Percentiles rank a stretch among this genome's conserved stretches.
Conservation (phyloP, 1,140 invertebrate genomes). For the Prorops nasuta region DNA sequence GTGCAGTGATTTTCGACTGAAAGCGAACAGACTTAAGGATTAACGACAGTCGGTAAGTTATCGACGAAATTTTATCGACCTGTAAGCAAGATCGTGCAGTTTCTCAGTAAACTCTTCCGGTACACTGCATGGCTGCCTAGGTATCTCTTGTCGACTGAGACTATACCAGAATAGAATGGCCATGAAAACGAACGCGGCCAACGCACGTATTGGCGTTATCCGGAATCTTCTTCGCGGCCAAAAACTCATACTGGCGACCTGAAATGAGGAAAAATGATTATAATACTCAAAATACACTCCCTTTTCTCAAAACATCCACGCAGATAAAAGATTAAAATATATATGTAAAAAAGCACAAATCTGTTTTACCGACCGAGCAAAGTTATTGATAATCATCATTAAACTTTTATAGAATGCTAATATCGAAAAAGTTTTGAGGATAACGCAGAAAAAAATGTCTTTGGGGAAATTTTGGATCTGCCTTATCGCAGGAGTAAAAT, state of each 20-base stretch:
- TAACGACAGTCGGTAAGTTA: no score
- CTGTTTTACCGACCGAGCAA: not conserved
- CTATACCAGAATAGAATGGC: slow-evolving; percentile 40
- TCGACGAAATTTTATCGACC: no score
- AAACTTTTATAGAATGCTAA: no score
- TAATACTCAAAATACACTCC: not conserved
- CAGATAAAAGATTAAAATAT: slow-evolving; percentile 1
- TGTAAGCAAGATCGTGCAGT: slow-evolving; percentile 39
- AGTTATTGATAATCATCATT: slow-evolving; percentile 8
- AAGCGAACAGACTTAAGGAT: no score
- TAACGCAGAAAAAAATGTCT: no score
- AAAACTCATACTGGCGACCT: slow-evolving; percentile 40
- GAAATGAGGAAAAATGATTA: slow-evolving; percentile 8
- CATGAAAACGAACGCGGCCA: slow-evolving; percentile 34
- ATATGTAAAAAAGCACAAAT: not conserved
- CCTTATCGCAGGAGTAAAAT: no score
- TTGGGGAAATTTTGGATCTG: no score
- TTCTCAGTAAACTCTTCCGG: slow-evolving; percentile 43
- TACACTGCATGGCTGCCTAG: slow-evolving; percentile 39
- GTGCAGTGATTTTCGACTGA: no score
- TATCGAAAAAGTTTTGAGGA: no score
- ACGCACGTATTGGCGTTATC: slow-evolving; percentile 39
- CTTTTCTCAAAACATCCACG: no score
- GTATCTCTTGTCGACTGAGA: slow-evolving; percentile 35
- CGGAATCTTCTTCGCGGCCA: slow-evolving; percentile 41